Evolutionary conservation across 2,113 vertebrate species (phyloP).

Genomic region (Hassar affinis): DNA sequence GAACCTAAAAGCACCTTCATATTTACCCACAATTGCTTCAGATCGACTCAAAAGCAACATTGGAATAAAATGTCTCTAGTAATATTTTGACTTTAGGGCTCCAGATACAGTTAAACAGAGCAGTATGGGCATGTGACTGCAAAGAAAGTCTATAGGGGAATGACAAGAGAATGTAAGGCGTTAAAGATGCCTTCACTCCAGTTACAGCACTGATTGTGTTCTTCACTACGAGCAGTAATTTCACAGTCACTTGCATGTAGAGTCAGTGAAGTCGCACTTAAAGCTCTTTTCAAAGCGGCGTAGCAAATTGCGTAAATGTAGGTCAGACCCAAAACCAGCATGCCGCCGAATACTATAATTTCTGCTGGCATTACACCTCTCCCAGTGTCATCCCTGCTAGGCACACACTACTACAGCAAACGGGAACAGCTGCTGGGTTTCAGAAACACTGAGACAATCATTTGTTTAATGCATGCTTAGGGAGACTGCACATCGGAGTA

Average conservation of each 20-base stretch:
- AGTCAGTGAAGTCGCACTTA: conserved; percentile 1
- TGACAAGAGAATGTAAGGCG: background rate
- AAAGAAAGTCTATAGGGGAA: background rate
- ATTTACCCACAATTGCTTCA: background rate
- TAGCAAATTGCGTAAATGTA: conserved; percentile 18
- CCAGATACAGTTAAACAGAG: background rate
- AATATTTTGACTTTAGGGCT: background rate
- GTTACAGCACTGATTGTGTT: background rate
- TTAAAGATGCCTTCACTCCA: conserved; percentile 3
- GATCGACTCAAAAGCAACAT: background rate
- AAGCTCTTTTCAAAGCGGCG: conserved; percentile 10
- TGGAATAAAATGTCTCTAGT: background rate
- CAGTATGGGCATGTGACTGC: background rate
- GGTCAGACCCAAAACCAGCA: conserved; percentile 26
- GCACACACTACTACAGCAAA: background rate
- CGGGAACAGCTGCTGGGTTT: background rate
- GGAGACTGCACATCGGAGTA: background rate
- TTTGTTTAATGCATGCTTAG: background rate
- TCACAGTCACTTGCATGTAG: background rate
- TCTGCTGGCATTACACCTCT: conserved; percentile 9
- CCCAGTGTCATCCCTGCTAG: background rate
- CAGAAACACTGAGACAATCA: background rate
- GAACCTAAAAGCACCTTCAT: background rate
- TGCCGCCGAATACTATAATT: background rate
- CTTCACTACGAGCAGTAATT: background rate